Evolutionary conservation across 2,888 invertebrate species (phyloP).

Genomic region (Margaritifera margaritifera): DNA sequence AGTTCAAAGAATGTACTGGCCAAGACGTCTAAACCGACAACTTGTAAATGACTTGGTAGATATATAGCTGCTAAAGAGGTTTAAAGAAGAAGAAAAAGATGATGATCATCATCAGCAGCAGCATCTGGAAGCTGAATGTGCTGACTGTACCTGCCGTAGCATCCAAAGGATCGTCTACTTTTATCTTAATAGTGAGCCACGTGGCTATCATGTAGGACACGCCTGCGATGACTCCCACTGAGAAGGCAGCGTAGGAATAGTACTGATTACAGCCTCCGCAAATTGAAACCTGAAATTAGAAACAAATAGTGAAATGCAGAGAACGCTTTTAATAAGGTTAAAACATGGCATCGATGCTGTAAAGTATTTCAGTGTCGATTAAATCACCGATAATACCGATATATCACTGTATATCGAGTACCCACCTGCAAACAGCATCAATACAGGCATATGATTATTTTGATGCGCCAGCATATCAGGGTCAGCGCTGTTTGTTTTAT

Average conservation of each 20-base stretch:
- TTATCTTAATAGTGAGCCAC: slow-evolving; percentile 57
- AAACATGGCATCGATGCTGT: no score
- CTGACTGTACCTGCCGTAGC: slow-evolving; percentile 69
- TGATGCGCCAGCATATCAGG: not conserved
- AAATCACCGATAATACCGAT: no score
- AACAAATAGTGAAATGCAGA: not conserved
- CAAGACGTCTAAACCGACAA: no score
- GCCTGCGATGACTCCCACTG: slow-evolving; percentile 73
- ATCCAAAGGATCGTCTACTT: slow-evolving; percentile 76
- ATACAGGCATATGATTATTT: not conserved
- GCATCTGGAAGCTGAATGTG: no score
- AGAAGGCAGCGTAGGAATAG: slow-evolving; percentile 71
- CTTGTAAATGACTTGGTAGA: no score
- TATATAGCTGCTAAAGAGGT: no score
- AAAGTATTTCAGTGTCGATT: no score
- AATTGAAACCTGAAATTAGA: slow-evolving; percentile 63
- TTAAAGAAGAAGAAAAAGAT: no score
- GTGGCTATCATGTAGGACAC: slow-evolving; percentile 69
- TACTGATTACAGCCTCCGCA: slow-evolving; percentile 74
- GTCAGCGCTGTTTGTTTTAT: not conserved
- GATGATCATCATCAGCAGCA: no score
- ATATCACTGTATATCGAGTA: not conserved
- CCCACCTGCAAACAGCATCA: not conserved
- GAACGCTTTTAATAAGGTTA: no score
- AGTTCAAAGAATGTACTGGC: no score